Percentiles rank a stretch among this genome's conserved stretches.
Conservation (phyloP, 2,113 vertebrate genomes). For the Eurypyga helias region DNA sequence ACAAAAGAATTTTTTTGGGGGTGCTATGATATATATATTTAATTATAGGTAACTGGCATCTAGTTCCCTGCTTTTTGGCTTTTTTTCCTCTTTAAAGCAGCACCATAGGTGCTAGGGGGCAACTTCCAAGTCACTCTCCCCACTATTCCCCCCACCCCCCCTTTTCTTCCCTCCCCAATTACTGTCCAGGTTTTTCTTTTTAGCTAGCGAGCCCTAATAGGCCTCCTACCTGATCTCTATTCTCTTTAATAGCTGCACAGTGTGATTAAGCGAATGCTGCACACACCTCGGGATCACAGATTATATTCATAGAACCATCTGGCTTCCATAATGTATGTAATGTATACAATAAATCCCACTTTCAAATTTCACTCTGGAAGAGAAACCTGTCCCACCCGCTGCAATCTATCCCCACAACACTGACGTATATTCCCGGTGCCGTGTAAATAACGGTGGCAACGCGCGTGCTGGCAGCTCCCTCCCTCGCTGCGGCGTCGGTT, state of each 20-base stretch:
- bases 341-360: background rate
- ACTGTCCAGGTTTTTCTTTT: background rate
- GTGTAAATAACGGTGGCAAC: background rate
- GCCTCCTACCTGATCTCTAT: constrained; percentile 1
- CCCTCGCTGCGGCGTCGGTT: background rate
- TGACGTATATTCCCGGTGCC: background rate
- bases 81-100: background rate
- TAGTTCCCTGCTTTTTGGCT: background rate
- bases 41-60: background rate
- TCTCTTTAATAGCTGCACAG: constrained; percentile 29
- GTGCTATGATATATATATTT: background rate
- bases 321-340: constrained; percentile 1
- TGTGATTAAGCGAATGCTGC: constrained; percentile 45
- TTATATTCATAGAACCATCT: constrained; percentile 25
- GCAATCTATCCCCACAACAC: background rate
- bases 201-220: background rate
- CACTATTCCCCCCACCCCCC: background rate
- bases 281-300: constrained; percentile 19
- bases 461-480: background rate
- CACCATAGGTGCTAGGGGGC: background rate
- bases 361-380: background rate
- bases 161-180: background rate
- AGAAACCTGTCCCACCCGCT: background rate
- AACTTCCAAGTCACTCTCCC: background rate
- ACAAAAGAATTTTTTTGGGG: background rate